A percentile compares a stretch with the other conserved stretches of the same genome.
phyloP scores from a whole-genome alignment of 2,888 invertebrate genomes.

The Autographa pulchrina region DNA sequence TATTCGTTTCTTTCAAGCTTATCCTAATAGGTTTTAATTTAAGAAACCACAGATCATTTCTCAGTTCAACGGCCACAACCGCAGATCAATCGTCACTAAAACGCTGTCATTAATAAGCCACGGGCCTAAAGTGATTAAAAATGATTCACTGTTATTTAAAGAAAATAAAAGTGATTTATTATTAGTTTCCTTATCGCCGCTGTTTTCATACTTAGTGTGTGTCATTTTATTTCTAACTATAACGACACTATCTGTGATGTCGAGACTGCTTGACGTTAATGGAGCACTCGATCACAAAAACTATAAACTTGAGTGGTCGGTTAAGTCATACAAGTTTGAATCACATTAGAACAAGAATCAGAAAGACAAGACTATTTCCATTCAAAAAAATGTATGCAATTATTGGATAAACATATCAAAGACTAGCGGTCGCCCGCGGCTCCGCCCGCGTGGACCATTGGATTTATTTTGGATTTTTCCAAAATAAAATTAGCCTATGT shows the following conservation, averaged over 20 bases:
- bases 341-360: background rate
- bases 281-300: background rate
- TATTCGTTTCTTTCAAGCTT: background rate
- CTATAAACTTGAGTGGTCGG: background rate
- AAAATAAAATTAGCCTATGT: no score
- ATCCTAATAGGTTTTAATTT: background rate
- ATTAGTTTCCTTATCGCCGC: slow-evolving; percentile 29
- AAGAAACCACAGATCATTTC: background rate
- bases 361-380: background rate
- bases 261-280: background rate
- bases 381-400: background rate
- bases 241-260: background rate
- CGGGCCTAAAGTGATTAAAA: slow-evolving; percentile 34
- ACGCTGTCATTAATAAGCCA: slow-evolving; percentile 25
- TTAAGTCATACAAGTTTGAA: background rate
- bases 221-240: slow-evolving; percentile 29
- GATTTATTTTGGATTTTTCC: no score
- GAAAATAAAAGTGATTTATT: slow-evolving; percentile 39
- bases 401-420: background rate
- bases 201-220: slow-evolving; percentile 15
- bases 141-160: slow-evolving; percentile 34
- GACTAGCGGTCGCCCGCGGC: no score
- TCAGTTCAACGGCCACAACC: background rate
- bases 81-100: slow-evolving; percentile 20
- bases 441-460: no score